These are phyloP conservation scores for Noctua janthe DNA, from an alignment of 2,888 invertebrate species.

Conservation along the genomic window DNA sequence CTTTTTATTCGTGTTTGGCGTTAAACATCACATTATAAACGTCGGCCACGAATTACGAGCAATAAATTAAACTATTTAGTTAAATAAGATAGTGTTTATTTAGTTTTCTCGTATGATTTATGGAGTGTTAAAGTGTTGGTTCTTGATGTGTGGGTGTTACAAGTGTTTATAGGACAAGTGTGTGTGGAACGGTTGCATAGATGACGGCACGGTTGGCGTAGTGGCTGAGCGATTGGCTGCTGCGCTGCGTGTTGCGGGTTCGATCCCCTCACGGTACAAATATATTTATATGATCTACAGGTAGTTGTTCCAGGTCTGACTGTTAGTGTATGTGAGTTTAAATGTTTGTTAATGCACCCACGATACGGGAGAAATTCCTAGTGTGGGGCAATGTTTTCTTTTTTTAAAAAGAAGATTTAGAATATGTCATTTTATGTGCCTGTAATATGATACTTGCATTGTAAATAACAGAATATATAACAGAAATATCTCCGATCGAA, in stretches of 20 bases:
- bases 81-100: conserved; percentile 62
- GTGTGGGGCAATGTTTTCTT: too few relatives aligned
- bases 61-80: conserved; percentile 67
- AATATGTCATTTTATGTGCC: background rate
- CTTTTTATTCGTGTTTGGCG: conserved; percentile 62
- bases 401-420: too few relatives aligned
- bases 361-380: too few relatives aligned
- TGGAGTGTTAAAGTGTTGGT: conserved; percentile 50
- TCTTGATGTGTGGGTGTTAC: conserved; percentile 38
- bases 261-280: too few relatives aligned
- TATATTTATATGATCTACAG: too few relatives aligned
- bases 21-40: conserved; percentile 63
- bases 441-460: background rate
- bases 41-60: conserved; percentile 55
- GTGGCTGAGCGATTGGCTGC: too few relatives aligned
- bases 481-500: too few relatives aligned
- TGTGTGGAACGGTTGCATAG: background rate
- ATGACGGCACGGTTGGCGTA: background rate
- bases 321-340: too few relatives aligned
- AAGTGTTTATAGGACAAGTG: conserved; percentile 8
- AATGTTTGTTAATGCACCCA: too few relatives aligned
- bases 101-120: conserved; percentile 62
- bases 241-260: too few relatives aligned
- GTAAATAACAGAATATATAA: too few relatives aligned
- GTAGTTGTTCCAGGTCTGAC: too few relatives aligned